Evolutionary conservation across 2,797 vertebrate species (phyloP), one percentile per base, ranked within the genome.

Genomic region (Mionectes olivaceus): DNA sequence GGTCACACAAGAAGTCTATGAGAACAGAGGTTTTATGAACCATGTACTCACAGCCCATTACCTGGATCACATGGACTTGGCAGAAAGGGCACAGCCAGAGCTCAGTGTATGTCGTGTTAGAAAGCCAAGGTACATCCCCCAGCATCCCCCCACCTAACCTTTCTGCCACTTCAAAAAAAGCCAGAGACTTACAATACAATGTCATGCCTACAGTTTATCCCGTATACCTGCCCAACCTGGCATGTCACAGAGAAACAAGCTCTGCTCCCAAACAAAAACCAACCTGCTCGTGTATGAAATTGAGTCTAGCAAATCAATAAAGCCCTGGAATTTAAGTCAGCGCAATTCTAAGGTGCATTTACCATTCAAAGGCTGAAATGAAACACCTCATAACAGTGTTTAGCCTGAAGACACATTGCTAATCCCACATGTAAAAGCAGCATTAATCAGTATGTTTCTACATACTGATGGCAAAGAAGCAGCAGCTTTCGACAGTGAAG

Each of bases 211-310:
- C 1, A 1, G 32, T 83, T 89, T 85, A 68, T 84, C 46, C 78
- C 1, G 0, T 35, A 25, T 41, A 60, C 75, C 28, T 73, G 68
- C 47, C 76, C 11, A 19, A 2, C 41, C n/a, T 49, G 37, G 30
- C 75, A n/a, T n/a, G 69, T 19, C 65, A 53, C 13, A 41, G 68
- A 46, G 65, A 87, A 75, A 89, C 0, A 3, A 69, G 68, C 56
- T 59, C 79, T 96, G 75, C 56, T 47, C 80, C 64, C 60, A 85
- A 47, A 93, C 41, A 94, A 88, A 91, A 90, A 16, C 44, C 63
- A 81, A 47, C 28, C 47, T 68, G 47, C 39, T 93, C 33, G 0
- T 23, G 65, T 47, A 64, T 70, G 64, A 88, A 87, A 96, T 74
- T 47, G 65, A 83, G 78, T 70, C 56, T 74, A 60, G 76, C 44